These are phyloP conservation scores for Onychomys leucogaster DNA, from an alignment of 2,797 vertebrate species.

Conservation along the genomic window DNA sequence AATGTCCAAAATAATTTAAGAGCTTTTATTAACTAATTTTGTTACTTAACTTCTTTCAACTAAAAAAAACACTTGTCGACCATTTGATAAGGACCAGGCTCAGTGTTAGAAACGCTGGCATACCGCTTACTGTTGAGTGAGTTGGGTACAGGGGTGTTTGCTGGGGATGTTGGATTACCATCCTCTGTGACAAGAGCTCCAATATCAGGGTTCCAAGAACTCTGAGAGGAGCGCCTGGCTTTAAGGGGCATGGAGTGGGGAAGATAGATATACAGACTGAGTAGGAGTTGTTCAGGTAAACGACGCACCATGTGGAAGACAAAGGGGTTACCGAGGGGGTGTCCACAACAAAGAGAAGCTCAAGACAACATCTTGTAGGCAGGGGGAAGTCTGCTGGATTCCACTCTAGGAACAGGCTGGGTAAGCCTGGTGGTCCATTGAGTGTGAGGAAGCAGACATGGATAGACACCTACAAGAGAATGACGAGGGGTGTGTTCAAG, in stretches of 20 bases:
- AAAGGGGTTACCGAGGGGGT: background rate
- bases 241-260: background rate
- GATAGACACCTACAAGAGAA: background rate
- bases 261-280: background rate
- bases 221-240: too few relatives aligned
- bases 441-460: fast-evolving
- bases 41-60: background rate
- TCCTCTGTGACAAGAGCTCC: background rate
- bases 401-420: background rate
- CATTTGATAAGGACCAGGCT: background rate
- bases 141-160: background rate
- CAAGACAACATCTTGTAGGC: background rate
- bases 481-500: background rate
- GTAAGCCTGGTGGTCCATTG: background rate
- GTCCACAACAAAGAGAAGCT: background rate
- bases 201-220: background rate
- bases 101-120: background rate
- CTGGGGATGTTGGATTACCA: background rate
- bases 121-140: background rate
- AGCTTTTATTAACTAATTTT: background rate
- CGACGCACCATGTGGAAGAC: too few relatives aligned
- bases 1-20: background rate
- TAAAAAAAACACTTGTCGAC: background rate
- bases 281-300: background rate
- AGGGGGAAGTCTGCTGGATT: background rate